Evolutionary conservation across 2,113 vertebrate species (phyloP).

Genomic region (Poeciliopsis retropinna): DNA sequence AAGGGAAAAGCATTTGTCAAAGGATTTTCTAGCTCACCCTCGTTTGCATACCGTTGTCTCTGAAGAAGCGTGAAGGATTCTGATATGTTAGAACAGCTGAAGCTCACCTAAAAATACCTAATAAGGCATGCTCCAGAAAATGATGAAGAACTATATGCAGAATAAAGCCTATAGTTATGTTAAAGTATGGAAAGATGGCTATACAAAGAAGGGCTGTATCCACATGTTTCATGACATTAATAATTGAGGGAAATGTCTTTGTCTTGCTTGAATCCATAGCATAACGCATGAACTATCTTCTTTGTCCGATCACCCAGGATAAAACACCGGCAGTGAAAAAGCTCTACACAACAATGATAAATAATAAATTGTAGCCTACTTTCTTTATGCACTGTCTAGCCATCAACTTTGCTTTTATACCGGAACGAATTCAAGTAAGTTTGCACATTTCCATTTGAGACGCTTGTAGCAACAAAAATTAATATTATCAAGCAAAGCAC

Average conservation of each 20-base stretch:
- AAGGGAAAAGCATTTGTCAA: slow-evolving; percentile 61
- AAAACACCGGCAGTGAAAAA: slow-evolving; percentile 29
- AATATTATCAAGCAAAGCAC: slow-evolving; percentile 12
- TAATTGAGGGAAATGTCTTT: slow-evolving; percentile 6
- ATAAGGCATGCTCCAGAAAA: slow-evolving; percentile 1
- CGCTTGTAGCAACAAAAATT: slow-evolving; percentile 29
- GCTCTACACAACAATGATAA: slow-evolving; percentile 40
- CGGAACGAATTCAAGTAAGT: slow-evolving; percentile 36
- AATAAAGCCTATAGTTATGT: slow-evolving; percentile 6
- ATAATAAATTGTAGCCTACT: slow-evolving; percentile 61
- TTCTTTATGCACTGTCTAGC: slow-evolving; percentile 19
- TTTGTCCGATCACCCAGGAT: neutral
- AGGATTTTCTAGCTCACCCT: slow-evolving; percentile 54
- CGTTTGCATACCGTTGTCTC: slow-evolving; percentile 60
- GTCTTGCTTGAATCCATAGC: neutral
- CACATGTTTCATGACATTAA: slow-evolving; percentile 15
- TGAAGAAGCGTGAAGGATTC: slow-evolving; percentile 56
- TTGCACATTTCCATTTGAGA: slow-evolving; percentile 19
- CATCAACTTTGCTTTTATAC: slow-evolving; percentile 26
- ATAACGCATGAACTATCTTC: neutral
- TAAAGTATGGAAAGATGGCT: neutral
- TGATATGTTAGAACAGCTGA: slow-evolving; percentile 46
- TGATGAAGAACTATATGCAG: slow-evolving; percentile 3
- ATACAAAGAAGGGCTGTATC: neutral
- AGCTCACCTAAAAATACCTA: slow-evolving; percentile 40